Base-by-base conservation (phyloP, 2,113 vertebrate species). In the Trinectes maculatus region DNA sequence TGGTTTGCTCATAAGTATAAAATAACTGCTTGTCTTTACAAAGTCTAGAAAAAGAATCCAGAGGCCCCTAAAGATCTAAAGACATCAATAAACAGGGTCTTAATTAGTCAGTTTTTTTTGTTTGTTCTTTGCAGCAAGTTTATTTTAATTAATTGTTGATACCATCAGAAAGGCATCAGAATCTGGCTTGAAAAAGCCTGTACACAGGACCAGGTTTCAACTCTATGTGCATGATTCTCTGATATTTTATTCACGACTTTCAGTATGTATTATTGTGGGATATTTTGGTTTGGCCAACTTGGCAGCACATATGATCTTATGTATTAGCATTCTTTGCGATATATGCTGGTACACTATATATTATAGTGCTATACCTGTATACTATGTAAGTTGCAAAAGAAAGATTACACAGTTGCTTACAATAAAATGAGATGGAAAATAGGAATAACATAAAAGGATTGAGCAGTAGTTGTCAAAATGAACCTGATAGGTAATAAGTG, bases 191-290 rank as follows among this genome's bases (percentile, higher is more conserved):
- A n/a, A n/a, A n/a, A n/a, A n/a, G n/a, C n/a, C n/a, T n/a, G n/a
- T n/a, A 58, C 25, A 15, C n/a, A 39, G 18, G 13, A 18, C 19
- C 10, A 16, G 1, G 3, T 8, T 12, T 37, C 47, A 43, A 52
- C 37, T 33, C n/a, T n/a, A n/a, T n/a, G n/a, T n/a, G n/a, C n/a
- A n/a, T n/a, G n/a, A n/a, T n/a, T n/a, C n/a, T n/a, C n/a, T n/a
- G n/a, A 12, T 31, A 54, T 68, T 74, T 71, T 59, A 62, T 72
- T 68, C 40, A 74, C 65, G 61, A 74, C 8, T 68, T 63, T 48
- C 36, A 52, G 12, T 18, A 26, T 47, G 43, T 25, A 25, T 26
- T 16, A 37, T 31, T 28, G 15, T 7, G 4, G 21, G 58, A 44
- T 51, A 31, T 31, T 73, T 66, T 64, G 3, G 21, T 2, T 18